Conservation (phyloP, 2,797 vertebrate species). For the Anguilla obscura region DNA sequence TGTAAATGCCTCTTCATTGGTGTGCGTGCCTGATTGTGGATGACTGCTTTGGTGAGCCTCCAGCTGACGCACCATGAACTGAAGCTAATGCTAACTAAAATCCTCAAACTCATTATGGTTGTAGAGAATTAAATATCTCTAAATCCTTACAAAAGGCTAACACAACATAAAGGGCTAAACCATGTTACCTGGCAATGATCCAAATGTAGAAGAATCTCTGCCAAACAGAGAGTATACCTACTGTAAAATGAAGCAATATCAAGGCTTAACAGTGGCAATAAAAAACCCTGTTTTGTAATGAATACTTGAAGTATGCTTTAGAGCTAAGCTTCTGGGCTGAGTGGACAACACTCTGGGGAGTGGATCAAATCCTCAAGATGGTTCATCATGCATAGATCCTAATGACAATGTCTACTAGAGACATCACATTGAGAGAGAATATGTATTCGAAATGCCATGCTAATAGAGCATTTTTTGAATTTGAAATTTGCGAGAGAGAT, state of each 20-base stretch:
- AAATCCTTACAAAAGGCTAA: slow-evolving; percentile 7
- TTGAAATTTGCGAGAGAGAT: neutral
- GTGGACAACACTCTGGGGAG: slow-evolving; percentile 48
- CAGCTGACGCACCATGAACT: neutral
- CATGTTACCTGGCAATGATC: neutral
- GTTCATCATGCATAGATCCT: slow-evolving; percentile 70
- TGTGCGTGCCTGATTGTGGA: neutral
- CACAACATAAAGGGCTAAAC: neutral
- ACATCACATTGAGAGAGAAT: slow-evolving; percentile 51
- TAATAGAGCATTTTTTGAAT: neutral
- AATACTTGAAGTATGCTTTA: neutral
- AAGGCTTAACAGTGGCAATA: neutral
- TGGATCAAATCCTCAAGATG: slow-evolving; percentile 75
- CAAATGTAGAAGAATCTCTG: slow-evolving; percentile 3
- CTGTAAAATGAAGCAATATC: neutral
- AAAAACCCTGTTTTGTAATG: neutral
- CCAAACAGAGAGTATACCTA: neutral
- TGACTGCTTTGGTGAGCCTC: neutral
- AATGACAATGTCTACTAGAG: slow-evolving; percentile 68
- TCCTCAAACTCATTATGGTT: slow-evolving; percentile 1
- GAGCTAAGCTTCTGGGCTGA: neutral
- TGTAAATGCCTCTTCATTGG: neutral
- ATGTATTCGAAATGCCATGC: neutral
- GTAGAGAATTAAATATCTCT: neutral
- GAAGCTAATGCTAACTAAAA: neutral